A percentile compares a stretch with the other conserved stretches of the same genome.
Conservation (phyloP, 2,888 invertebrate genomes). For the Onchidella celtica region DNA sequence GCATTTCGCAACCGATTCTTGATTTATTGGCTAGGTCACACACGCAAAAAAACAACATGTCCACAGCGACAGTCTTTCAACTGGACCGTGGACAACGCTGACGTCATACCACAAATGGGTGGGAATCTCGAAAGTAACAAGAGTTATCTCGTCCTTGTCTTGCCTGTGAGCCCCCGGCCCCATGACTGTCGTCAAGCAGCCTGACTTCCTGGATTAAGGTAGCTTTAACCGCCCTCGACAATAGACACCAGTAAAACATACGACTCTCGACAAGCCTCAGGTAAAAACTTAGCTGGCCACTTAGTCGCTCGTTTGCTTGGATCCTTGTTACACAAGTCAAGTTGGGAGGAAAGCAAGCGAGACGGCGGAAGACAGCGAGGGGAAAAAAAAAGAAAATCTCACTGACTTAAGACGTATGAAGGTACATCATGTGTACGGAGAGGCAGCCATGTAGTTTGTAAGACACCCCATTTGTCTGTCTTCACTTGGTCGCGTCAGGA, state of each 20-base stretch:
- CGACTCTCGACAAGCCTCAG: not conserved
- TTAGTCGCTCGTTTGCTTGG: not conserved
- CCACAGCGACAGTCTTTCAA: too few relatives aligned
- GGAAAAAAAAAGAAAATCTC: constrained; percentile 5
- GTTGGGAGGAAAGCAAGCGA: not conserved
- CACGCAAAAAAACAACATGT: too few relatives aligned
- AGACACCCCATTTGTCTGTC: not conserved
- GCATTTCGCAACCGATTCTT: too few relatives aligned
- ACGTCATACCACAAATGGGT: too few relatives aligned
- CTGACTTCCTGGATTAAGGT: not conserved
- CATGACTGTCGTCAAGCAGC: not conserved
- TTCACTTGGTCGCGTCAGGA: not conserved
- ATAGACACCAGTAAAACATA: not conserved
- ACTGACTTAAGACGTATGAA: constrained; percentile 4
- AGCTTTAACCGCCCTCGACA: not conserved
- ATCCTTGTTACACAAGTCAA: not conserved
- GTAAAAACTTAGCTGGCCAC: not conserved
- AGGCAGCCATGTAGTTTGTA: not conserved
- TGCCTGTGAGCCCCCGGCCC: too few relatives aligned
- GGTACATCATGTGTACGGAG: not conserved
- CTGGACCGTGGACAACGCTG: too few relatives aligned
- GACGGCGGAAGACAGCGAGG: constrained; percentile 12
- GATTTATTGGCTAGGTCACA: too few relatives aligned
- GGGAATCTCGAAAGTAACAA: too few relatives aligned
- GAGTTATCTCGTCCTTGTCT: too few relatives aligned